phyloP scores from a whole-genome alignment of 2,888 invertebrate genomes.

The Hydropsyche betteni region DNA sequence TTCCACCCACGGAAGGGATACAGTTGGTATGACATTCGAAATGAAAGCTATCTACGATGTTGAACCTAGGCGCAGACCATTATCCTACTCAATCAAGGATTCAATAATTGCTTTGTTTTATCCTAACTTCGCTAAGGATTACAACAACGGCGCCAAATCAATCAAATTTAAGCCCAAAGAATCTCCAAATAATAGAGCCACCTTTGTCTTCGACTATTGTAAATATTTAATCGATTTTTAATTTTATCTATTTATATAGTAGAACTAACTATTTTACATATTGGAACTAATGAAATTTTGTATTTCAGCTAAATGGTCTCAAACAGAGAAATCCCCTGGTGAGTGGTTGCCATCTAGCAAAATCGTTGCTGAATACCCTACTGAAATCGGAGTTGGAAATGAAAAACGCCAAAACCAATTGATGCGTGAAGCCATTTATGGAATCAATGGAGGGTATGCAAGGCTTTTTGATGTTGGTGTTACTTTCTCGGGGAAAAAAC shows the following conservation, averaged over 20 bases:
- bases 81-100: conserved; percentile 57
- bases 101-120: conserved; percentile 55
- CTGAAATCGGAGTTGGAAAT: not conserved
- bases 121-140: conserved; percentile 56
- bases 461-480: conserved; percentile 65
- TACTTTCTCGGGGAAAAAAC: conserved; percentile 66
- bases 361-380: not conserved
- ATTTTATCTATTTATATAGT: not conserved
- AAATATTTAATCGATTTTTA: conserved; percentile 19
- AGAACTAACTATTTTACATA: too few species aligned
- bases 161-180: conserved; percentile 63
- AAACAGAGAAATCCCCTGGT: not conserved
- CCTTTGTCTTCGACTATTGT: conserved; percentile 57
- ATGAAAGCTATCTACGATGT: conserved; percentile 65
- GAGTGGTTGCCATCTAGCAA: not conserved
- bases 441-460: conserved; percentile 65
- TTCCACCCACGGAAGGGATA: conserved; percentile 62
- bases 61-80: conserved; percentile 52
- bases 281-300: not conserved
- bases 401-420: conserved; percentile 64
- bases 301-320: not conserved
- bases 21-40: conserved; percentile 66
- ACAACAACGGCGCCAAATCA: conserved; percentile 63
- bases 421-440: conserved; percentile 64
- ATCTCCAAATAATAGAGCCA: conserved; percentile 61